Percentiles rank a stretch among this genome's conserved stretches.
phyloP scores from a whole-genome alignment of 2,888 invertebrate species.

The Eledone cirrhosa region DNA sequence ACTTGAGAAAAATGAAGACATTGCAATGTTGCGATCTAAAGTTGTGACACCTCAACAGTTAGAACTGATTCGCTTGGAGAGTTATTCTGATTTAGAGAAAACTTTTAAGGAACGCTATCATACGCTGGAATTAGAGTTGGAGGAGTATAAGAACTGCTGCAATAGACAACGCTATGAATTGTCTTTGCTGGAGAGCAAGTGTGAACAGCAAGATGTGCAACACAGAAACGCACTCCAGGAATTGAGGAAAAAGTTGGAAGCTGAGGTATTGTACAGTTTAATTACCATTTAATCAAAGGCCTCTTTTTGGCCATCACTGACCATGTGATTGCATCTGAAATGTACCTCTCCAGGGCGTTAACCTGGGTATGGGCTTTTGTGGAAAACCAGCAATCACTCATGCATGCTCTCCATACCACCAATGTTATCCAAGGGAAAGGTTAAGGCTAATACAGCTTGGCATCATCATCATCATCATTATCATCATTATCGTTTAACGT shows the following conservation, averaged over 20 bases:
- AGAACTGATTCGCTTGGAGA: constrained; percentile 58
- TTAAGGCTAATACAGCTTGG: too few relatives aligned
- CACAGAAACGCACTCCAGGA: constrained; percentile 59
- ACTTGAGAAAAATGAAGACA: neutral
- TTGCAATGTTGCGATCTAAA: constrained; percentile 30
- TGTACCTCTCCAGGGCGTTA: too few relatives aligned
- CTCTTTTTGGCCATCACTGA: too few relatives aligned
- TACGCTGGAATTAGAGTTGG: constrained; percentile 58
- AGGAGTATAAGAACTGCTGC: constrained; percentile 53
- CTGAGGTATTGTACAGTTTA: constrained; percentile 53
- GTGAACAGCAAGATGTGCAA: constrained; percentile 61
- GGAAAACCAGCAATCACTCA: too few relatives aligned
- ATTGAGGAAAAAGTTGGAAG: constrained; percentile 60
- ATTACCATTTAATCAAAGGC: too few relatives aligned
- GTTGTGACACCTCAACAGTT: constrained; percentile 58
- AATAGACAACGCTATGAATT: constrained; percentile 64
- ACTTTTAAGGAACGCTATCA: constrained; percentile 56
- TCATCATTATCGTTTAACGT: too few relatives aligned
- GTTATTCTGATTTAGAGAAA: constrained; percentile 59
- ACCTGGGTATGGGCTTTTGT: too few relatives aligned
- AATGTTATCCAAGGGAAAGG: too few relatives aligned
- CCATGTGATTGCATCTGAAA: too few relatives aligned
- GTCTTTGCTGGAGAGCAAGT: constrained; percentile 65
- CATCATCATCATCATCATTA: too few relatives aligned
- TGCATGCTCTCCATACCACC: too few relatives aligned